These are phyloP conservation scores for Stomatorhinus walkeri DNA, from an alignment of 2,797 vertebrate genomes.

Conservation along the genomic window DNA sequence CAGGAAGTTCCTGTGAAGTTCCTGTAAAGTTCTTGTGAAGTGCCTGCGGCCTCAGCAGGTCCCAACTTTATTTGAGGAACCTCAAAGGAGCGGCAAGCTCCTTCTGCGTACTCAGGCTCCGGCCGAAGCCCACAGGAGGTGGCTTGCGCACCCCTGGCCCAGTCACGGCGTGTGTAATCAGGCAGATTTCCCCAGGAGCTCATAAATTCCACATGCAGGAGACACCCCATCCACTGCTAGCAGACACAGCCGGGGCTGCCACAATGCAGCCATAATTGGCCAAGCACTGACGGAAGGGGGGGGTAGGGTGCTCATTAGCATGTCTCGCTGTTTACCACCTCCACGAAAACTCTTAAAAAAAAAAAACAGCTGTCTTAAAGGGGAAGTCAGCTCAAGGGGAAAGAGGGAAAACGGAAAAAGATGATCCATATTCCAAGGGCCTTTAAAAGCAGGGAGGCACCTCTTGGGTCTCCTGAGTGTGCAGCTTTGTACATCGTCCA, in stretches of 20 bases:
- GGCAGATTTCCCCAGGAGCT: slow-evolving; percentile 40
- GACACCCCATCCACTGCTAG: background rate
- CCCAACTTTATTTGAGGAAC: slow-evolving; percentile 1
- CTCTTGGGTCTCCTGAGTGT: background rate
- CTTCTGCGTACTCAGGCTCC: background rate
- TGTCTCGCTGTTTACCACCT: background rate
- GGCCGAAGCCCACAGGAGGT: background rate
- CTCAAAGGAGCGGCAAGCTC: slow-evolving; percentile 9
- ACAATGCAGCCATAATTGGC: background rate
- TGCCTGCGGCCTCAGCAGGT: slow-evolving; percentile 6
- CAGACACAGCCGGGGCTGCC: background rate
- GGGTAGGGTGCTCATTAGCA: background rate
- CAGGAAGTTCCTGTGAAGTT: background rate
- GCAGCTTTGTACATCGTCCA: background rate
- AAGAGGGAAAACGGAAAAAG: background rate
- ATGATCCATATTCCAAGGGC: background rate
- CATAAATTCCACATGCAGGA: slow-evolving; percentile 46
- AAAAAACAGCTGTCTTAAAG: slow-evolving; percentile 23
- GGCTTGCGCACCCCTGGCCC: background rate
- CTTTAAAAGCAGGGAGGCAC: background rate
- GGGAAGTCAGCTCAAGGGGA: slow-evolving; percentile 22
- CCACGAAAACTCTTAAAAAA: background rate
- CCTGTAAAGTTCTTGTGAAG: background rate
- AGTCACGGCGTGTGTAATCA: slow-evolving; percentile 37
- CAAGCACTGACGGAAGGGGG: background rate